Percentiles rank a stretch among this genome's conserved stretches.
These are phyloP conservation scores for Engraulis encrasicolus DNA, from an alignment of 2,113 vertebrate species.

Conservation along the genomic window DNA sequence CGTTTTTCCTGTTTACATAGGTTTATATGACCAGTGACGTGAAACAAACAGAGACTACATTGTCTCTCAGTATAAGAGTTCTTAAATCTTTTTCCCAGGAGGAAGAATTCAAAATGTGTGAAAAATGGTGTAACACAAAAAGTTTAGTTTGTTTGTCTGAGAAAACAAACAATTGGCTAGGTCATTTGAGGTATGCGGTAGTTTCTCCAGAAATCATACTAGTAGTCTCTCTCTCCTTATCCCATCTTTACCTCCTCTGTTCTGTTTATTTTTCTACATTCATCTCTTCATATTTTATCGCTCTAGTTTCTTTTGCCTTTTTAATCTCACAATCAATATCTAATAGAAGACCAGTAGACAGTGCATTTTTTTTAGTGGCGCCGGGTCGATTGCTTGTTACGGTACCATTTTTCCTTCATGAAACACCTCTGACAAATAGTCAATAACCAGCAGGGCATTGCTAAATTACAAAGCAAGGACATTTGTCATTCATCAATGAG, in stretches of 20 bases:
- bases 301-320: conserved; percentile 7
- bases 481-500: conserved; percentile 34
- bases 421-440: conserved; percentile 36
- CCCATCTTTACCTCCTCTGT: neutral
- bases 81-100: neutral
- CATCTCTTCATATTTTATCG: neutral
- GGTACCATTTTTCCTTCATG: conserved; percentile 19
- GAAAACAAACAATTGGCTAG: neutral
- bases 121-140: neutral
- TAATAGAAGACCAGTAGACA: conserved; percentile 8
- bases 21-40: too few relatives aligned
- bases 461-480: conserved; percentile 21
- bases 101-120: neutral
- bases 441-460: conserved; percentile 31
- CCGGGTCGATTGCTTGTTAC: conserved; percentile 35
- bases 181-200: neutral
- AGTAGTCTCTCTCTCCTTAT: neutral
- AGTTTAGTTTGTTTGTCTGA: neutral
- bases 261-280: neutral
- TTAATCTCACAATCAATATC: conserved; percentile 47
- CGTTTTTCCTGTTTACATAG: too few relatives aligned
- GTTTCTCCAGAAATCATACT: neutral
- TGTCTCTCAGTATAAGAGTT: neutral
- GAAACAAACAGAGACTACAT: too few relatives aligned
- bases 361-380: conserved; percentile 33